A percentile compares a stretch with the other conserved stretches of the same genome.
These are phyloP conservation scores for Drosophila paramelanica DNA, from an alignment of 2,888 invertebrate genomes.

Conservation along the genomic window DNA sequence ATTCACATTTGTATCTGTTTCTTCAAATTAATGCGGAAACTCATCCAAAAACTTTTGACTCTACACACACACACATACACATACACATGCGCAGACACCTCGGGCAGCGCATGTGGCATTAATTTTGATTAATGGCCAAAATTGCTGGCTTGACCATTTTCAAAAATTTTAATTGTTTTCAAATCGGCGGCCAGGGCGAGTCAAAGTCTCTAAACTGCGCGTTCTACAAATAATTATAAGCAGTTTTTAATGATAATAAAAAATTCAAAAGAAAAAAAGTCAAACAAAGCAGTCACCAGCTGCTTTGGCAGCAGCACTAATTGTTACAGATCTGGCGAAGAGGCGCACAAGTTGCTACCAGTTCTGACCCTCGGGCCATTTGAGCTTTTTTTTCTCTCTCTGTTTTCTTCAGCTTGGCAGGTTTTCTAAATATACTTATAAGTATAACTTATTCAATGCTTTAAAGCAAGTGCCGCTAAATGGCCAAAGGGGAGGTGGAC, in stretches of 20 bases:
- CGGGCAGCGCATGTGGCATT: conserved; percentile 78
- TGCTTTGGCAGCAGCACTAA: conserved; percentile 71
- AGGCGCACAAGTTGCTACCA: conserved; percentile 75
- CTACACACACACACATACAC: conserved; percentile 19
- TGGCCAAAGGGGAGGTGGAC: conserved; percentile 55
- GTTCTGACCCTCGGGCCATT: conserved; percentile 63
- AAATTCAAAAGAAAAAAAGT: conserved; percentile 42
- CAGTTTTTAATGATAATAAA: conserved; percentile 75
- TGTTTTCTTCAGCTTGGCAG: conserved; percentile 11
- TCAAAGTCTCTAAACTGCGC: conserved; percentile 60
- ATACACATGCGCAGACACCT: conserved; percentile 23
- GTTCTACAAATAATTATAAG: conserved; percentile 80
- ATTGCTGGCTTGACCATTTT: conserved; percentile 71
- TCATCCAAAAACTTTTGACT: conserved; percentile 48
- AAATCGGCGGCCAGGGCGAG: conserved; percentile 74
- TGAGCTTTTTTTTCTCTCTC: conserved; percentile 20
- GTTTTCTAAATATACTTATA: conserved; percentile 22
- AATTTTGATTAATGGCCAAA: conserved; percentile 83
- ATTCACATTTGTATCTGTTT: conserved; percentile 8
- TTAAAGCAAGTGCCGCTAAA: conserved; percentile 78
- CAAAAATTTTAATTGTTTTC: conserved; percentile 77
- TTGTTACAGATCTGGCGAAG: conserved; percentile 78
- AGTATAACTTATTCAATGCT: conserved; percentile 32
- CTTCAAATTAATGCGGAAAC: conserved; percentile 69
- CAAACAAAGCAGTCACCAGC: conserved; percentile 62